A percentile compares a stretch with the other conserved stretches of the same genome.
phyloP scores from a whole-genome alignment of 2,888 invertebrate species.

The Drosophila atroscutellata region DNA sequence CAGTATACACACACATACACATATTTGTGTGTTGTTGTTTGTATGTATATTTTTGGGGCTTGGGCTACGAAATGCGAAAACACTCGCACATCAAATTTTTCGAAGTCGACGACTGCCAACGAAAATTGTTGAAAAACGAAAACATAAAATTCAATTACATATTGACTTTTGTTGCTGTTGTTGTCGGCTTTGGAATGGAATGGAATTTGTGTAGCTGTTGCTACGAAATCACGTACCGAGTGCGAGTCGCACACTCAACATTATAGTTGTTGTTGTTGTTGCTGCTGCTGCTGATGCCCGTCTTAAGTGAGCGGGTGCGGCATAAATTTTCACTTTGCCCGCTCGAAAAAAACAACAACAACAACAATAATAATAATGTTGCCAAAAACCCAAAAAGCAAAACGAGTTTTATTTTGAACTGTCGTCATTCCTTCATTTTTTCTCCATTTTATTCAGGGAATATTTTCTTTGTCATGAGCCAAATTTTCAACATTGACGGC shows the following conservation, averaged over 20 bases:
- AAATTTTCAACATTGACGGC: slow-evolving; percentile 31
- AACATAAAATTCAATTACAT: slow-evolving; percentile 63
- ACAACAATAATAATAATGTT: slow-evolving; percentile 41
- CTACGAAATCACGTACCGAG: slow-evolving; percentile 61
- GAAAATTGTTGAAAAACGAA: slow-evolving; percentile 65
- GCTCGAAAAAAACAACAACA: slow-evolving; percentile 48
- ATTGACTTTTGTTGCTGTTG: slow-evolving; percentile 48
- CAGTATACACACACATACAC: not conserved
- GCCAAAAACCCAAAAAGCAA: slow-evolving; percentile 54
- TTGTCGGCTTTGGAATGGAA: slow-evolving; percentile 57
- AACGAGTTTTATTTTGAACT: slow-evolving; percentile 62
- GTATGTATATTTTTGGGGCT: slow-evolving; percentile 20
- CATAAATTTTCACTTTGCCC: slow-evolving; percentile 66
- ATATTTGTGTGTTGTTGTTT: not conserved
- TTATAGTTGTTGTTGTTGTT: slow-evolving; percentile 9
- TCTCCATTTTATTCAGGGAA: slow-evolving; percentile 43
- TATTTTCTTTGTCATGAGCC: slow-evolving; percentile 61
- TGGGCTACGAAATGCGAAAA: slow-evolving; percentile 42
- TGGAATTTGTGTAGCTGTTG: slow-evolving; percentile 58
- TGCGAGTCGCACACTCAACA: slow-evolving; percentile 38
- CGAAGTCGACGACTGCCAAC: slow-evolving; percentile 55
- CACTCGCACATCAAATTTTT: slow-evolving; percentile 49
- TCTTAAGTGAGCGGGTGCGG: slow-evolving; percentile 67
- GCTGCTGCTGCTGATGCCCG: slow-evolving; percentile 31
- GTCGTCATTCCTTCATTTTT: slow-evolving; percentile 44